A percentile compares a stretch with the other conserved stretches of the same genome.
These are phyloP conservation scores for Sphinx pinastri DNA, from an alignment of 2,888 invertebrate species.

Conservation along the genomic window DNA sequence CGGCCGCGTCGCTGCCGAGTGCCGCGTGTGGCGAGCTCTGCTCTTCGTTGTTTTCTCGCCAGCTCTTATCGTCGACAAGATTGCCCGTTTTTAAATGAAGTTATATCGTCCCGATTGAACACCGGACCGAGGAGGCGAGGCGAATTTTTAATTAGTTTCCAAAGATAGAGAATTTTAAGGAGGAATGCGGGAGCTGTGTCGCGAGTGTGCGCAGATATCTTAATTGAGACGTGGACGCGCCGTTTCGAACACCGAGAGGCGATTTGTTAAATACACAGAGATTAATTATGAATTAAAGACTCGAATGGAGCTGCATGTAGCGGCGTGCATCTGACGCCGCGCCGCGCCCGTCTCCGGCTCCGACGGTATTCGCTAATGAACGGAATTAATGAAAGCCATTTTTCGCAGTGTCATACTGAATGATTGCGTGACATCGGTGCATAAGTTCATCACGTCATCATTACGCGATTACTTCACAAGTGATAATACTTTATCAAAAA, in stretches of 20 bases:
- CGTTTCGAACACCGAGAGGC: conserved; percentile 60
- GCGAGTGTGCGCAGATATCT: conserved; percentile 70
- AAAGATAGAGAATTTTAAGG: conserved; percentile 81
- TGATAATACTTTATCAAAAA: conserved; percentile 18
- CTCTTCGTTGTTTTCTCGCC: conserved; percentile 83
- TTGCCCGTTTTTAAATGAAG: conserved; percentile 84
- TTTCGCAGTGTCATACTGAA: conserved; percentile 61
- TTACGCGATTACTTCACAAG: conserved; percentile 18
- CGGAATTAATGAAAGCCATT: conserved; percentile 67
- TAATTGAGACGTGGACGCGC: conserved; percentile 76
- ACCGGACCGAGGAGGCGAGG: conserved; percentile 74
- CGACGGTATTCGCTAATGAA: conserved; percentile 64
- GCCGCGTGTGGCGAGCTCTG: conserved; percentile 77
- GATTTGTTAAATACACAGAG: conserved; percentile 71
- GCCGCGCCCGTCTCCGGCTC: conserved; percentile 43
- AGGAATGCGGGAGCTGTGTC: conserved; percentile 78
- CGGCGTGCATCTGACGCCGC: conserved; percentile 16
- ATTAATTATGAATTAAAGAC: conserved; percentile 75
- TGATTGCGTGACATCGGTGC: conserved; percentile 58
- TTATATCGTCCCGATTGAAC: conserved; percentile 82
- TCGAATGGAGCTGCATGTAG: conserved; percentile 50
- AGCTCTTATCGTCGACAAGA: conserved; percentile 81
- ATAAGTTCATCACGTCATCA: conserved; percentile 25
- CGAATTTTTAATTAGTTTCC: conserved; percentile 85
- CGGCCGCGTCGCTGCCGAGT: conserved; percentile 57